Base-by-base conservation (phyloP, 2,888 invertebrate species). In the Xestia xanthographa region DNA sequence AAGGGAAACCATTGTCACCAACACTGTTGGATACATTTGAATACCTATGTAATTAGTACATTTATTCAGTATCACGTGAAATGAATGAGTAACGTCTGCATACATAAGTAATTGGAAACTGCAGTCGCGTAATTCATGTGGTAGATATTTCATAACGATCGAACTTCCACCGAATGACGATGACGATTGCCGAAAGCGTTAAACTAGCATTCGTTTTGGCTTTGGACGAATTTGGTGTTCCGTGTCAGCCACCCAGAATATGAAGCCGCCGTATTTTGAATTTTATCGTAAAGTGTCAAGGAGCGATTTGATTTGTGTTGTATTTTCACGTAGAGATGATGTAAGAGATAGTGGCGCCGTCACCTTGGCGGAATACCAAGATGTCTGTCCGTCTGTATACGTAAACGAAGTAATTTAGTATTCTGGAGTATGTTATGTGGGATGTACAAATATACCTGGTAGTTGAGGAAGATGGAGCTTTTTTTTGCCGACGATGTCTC, bases 311-410 rank as follows among this genome's bases (percentile, higher is more conserved):
- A 73, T 68, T 83, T 79, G 74, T 75, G 1, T 48, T 65, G 65
- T 77, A 60, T 76, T 87, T 83, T 66, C 45, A 70, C 75, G 66
- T 80, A 74, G 45, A 63, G 62, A 75, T 89, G 89, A 91, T 88
- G 89, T 90, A 88, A 89, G 84, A 87, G 77, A 78, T 83, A 80
- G 82, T 76, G 87, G 90, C 88, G 91, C 87, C 86, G 87, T 88
- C 90, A 79, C 86, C 87, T 92, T 93, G 94, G 94, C 93, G 91
- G 73, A 70, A 83, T 82, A 90, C 93, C 94, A 94, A 93, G 80
- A 86, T 86, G 89, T 88, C 90, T 90, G 89, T 87, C 88, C 62
- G 88, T 81, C 79, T 79, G 84, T 83, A 86, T 87, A 89, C 90
- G 88, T 87, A 86, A 86, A 84, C 76, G 82, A 84, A 87, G 85